Base-by-base conservation (phyloP, 2,888 invertebrate genomes). In the Eledona agricola region DNA sequence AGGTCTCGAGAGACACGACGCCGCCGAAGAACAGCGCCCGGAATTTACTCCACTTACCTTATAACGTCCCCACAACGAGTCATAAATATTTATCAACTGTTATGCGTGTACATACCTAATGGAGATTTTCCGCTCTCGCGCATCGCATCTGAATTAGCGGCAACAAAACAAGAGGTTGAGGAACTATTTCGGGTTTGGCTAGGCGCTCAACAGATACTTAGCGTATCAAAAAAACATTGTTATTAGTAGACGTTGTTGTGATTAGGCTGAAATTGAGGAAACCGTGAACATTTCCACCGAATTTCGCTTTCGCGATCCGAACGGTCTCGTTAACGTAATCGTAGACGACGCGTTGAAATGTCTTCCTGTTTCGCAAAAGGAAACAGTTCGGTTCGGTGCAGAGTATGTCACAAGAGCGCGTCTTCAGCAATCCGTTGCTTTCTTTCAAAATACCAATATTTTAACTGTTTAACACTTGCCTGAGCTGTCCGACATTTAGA, bases 41-140 rank as follows among this genome's bases (percentile, higher is more conserved):
- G 31, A 43, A 31, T 43, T 31, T 32, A 43, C 43, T 43, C 43
- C 16, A 43, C 43, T 43, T 43, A 43, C 43, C 43, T 22, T 29
- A 32, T 13, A 43, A 31, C 31, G 31, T 31, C 19, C 19, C 2
- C 10, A 43, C 23, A 10, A 7, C 22, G 2, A 13, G 3, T 3
- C n/a, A 43, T 43, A 43, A 43, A 43, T 43, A 43, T 43, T 43
- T 43, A 43, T 43, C 23, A 23, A n/a, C 23, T 10, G 22, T 9
- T 20, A 19, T 31, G 32, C 43, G 43, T 43, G 43, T 15, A n/a
- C 32, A 12, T 22, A 29, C n/a, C n/a, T n/a, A 32, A 22, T 43
- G 43, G 23, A 22, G 32, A 43, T 31, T 11, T 31, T 32, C 43
- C 22, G 15, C n/a, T n/a, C n/a, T n/a, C 15, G 6, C 28, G 12